Evolutionary conservation across 2,797 vertebrate genomes (phyloP).

Genomic region (Mormyrops boulengeri): DNA sequence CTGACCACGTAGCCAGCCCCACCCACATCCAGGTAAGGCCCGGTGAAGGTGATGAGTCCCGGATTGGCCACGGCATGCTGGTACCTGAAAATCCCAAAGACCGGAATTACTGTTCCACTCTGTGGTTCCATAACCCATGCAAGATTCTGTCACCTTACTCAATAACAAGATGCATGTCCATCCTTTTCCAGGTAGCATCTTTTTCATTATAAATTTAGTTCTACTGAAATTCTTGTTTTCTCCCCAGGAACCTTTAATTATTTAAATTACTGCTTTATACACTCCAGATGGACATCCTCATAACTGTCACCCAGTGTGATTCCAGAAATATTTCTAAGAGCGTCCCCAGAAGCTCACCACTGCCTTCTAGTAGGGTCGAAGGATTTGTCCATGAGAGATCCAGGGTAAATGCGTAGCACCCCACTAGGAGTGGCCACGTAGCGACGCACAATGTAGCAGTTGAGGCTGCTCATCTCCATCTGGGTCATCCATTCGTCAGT

Average conservation of each 20-base stretch:
- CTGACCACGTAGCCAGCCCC: conserved; percentile 96
- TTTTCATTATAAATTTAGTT: neutral
- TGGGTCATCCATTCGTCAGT: conserved; percentile 99
- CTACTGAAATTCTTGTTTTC: neutral
- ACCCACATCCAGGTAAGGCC: conserved; percentile 95
- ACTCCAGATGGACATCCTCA: neutral
- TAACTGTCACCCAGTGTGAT: neutral
- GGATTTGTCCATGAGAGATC: conserved; percentile 99
- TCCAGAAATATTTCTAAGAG: neutral
- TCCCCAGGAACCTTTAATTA: neutral
- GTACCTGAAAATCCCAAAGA: conserved; percentile 59
- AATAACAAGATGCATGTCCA: neutral
- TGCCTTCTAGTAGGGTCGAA: conserved; percentile 98
- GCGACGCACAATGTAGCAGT: conserved; percentile 98
- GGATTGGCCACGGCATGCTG: conserved; percentile 93
- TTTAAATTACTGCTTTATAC: neutral
- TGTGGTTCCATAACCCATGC: neutral
- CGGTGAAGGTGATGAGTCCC: conserved; percentile 90
- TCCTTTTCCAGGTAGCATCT: neutral
- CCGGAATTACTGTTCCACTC: neutral
- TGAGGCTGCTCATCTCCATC: conserved; percentile 97
- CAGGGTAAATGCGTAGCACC: conserved; percentile 98
- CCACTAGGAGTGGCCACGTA: conserved; percentile 99
- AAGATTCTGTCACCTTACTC: neutral
- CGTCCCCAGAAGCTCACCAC: conserved; percentile 72